Conservation (phyloP, 2,797 vertebrate genomes). For the Chelon labrosus region DNA sequence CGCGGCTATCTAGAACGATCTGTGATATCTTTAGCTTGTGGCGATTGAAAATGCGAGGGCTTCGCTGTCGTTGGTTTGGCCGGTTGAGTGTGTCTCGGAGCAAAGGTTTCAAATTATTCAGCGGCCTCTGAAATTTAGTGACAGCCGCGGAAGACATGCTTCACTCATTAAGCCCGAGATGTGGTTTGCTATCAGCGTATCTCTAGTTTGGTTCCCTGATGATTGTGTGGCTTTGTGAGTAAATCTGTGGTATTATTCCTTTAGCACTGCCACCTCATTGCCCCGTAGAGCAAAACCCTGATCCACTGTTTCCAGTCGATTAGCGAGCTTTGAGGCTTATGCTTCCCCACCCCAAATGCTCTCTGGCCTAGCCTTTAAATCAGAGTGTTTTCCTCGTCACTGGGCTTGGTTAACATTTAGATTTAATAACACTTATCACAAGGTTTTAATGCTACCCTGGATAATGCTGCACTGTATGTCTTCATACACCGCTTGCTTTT, state of each 20-base stretch:
- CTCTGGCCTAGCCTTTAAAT: conserved; percentile 31
- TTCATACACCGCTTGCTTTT: conserved; percentile 23
- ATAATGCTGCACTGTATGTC: background rate
- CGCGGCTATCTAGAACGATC: conserved; percentile 40
- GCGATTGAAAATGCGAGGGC: conserved; percentile 48
- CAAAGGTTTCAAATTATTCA: conserved; percentile 54
- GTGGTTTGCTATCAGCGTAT: conserved; percentile 29
- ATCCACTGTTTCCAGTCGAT: conserved; percentile 34
- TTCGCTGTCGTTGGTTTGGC: conserved; percentile 51
- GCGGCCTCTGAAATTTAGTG: conserved; percentile 39
- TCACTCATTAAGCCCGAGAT: conserved; percentile 36
- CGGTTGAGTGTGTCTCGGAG: conserved; percentile 29
- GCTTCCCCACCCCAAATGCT: conserved; percentile 16
- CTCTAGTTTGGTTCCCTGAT: conserved; percentile 30
- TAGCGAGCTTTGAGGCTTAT: conserved; percentile 8
- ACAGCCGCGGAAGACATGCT: conserved; percentile 47
- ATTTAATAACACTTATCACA: conserved; percentile 43
- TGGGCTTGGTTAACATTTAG: conserved; percentile 46
- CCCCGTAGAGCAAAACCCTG: conserved; percentile 21
- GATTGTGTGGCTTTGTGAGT: conserved; percentile 36
- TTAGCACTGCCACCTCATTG: conserved; percentile 39
- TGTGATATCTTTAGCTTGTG: conserved; percentile 48
- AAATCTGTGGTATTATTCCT: conserved; percentile 49
- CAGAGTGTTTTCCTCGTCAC: conserved; percentile 20
- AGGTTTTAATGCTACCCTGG: conserved; percentile 18